phyloP scores from a whole-genome alignment of 2,888 invertebrate species.

The Timandra comae region DNA sequence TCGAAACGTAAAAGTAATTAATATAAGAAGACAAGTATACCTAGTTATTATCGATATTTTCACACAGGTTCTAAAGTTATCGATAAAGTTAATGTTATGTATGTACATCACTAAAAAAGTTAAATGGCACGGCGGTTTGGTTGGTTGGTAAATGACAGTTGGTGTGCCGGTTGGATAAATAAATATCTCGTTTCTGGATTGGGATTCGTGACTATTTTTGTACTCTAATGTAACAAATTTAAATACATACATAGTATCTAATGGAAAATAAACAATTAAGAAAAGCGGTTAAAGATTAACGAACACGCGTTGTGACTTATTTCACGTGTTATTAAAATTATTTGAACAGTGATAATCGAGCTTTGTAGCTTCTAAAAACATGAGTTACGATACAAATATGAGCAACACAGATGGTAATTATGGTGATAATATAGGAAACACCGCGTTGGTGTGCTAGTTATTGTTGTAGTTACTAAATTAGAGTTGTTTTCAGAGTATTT shows the following conservation, averaged over 20 bases:
- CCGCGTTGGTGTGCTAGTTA: conserved; percentile 51
- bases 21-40: too few relatives aligned
- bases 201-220: conserved; percentile 31
- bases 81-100: too few relatives aligned
- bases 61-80: too few relatives aligned
- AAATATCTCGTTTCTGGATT: too few relatives aligned
- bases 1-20: too few relatives aligned
- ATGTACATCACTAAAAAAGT: too few relatives aligned
- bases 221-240: conserved; percentile 14
- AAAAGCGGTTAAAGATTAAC: conserved; percentile 41
- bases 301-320: conserved; percentile 27
- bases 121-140: too few relatives aligned
- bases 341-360: too few relatives aligned
- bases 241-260: conserved; percentile 32
- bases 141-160: neutral
- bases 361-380: conserved; percentile 28
- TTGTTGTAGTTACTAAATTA: conserved; percentile 38
- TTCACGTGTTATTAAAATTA: conserved; percentile 16
- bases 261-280: conserved; percentile 51
- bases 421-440: conserved; percentile 36
- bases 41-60: too few relatives aligned
- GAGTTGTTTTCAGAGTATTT: conserved; percentile 56
- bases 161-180: conserved; percentile 5
- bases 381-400: conserved; percentile 52
- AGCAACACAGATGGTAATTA: conserved; percentile 52